phyloP scores from a whole-genome alignment of 2,113 vertebrate species.

The Onychostoma macrolepis region DNA sequence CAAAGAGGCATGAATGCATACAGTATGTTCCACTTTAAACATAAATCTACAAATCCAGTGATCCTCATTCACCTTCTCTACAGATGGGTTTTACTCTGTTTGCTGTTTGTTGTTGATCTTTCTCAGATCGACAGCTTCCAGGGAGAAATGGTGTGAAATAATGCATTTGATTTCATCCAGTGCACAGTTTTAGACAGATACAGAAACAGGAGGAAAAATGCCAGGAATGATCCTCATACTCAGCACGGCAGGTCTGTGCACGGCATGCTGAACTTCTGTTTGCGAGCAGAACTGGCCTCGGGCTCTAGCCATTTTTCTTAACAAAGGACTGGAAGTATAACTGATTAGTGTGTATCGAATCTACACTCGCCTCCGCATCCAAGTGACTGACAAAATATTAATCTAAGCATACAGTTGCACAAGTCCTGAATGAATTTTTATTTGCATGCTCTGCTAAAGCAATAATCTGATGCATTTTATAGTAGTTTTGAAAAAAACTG shows the following conservation, averaged over 20 bases:
- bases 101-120: not conserved
- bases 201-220: slow-evolving; percentile 69
- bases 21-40: not conserved
- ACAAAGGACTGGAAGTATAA: slow-evolving; percentile 61
- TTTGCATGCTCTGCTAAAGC: not conserved
- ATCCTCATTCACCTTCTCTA: not conserved
- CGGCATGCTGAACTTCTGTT: slow-evolving; percentile 69
- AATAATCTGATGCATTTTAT: not conserved
- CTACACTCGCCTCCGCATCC: not conserved
- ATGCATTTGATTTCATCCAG: slow-evolving; percentile 42
- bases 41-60: not conserved
- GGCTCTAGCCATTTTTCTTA: slow-evolving; percentile 58
- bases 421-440: not conserved
- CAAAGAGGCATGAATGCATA: slow-evolving; percentile 12
- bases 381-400: not conserved
- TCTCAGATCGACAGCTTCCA: not conserved
- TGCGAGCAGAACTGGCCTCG: slow-evolving; percentile 66
- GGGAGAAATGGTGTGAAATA: not conserved
- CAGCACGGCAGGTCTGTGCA: slow-evolving; percentile 78
- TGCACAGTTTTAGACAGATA: slow-evolving; percentile 53
- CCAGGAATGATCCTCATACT: slow-evolving; percentile 73
- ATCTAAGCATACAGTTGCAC: not conserved
- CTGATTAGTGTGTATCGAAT: slow-evolving; percentile 63
- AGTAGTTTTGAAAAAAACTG: not conserved
- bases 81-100: not conserved